A percentile compares a stretch with the other conserved stretches of the same genome.
phyloP scores from a whole-genome alignment of 64 coral and sea anemone species.

The Stichodactyla helianthus region DNA sequence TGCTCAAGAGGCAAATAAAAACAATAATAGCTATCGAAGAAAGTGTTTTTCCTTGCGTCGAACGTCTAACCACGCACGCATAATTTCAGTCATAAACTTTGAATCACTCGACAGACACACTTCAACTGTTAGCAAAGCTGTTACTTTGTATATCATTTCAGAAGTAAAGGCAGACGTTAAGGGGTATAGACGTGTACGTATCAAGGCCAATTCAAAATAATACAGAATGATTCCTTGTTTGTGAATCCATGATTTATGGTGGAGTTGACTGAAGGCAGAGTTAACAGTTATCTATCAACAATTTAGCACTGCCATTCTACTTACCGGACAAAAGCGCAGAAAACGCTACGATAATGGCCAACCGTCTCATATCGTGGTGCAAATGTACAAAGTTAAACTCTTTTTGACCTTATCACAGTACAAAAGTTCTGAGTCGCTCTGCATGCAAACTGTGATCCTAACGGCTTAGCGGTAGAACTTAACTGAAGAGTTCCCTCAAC shows the following conservation, averaged over 20 bases:
- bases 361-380: neutral
- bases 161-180: neutral
- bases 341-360: neutral
- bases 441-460: conserved; percentile 3
- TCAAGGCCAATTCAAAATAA: too few relatives aligned
- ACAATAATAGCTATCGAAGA: neutral
- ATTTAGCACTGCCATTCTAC: neutral
- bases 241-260: too few relatives aligned
- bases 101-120: neutral
- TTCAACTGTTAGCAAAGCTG: neutral
- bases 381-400: neutral
- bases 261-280: too few relatives aligned
- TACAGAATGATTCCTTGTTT: too few relatives aligned
- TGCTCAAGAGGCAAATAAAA: neutral
- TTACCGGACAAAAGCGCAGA: neutral
- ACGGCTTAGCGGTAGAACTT: conserved; percentile 5
- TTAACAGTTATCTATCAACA: neutral
- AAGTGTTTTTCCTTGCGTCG: neutral
- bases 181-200: neutral
- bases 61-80: neutral
- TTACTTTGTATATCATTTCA: neutral
- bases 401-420: neutral
- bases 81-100: too few relatives aligned
- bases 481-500: neutral
- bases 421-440: neutral